These are phyloP conservation scores for Flexamia atlantica DNA, from an alignment of 2,888 invertebrate species.

Conservation along the genomic window DNA sequence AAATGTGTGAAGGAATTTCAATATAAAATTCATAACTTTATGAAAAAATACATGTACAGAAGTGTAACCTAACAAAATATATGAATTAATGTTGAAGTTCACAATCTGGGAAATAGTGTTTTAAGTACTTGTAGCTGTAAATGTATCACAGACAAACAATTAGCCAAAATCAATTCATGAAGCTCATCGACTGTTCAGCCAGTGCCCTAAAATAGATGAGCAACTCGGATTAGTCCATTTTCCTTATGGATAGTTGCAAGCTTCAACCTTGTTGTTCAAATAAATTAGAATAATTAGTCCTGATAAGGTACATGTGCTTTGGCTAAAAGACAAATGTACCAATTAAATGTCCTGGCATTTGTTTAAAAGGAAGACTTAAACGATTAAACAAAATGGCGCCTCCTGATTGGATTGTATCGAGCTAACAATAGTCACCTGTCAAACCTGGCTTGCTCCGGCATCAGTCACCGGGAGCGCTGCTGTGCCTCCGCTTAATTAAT, in stretches of 20 bases:
- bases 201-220: slow-evolving; percentile 28
- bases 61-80: too few species aligned
- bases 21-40: too few species aligned
- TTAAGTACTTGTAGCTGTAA: too few species aligned
- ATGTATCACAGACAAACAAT: neutral
- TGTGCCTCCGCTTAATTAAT: slow-evolving; percentile 23
- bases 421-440: slow-evolving; percentile 42
- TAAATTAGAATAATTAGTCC: neutral
- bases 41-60: too few species aligned
- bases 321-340: neutral
- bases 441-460: neutral
- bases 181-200: neutral
- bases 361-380: neutral
- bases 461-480: slow-evolving; percentile 19
- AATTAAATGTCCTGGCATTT: neutral
- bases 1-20: too few species aligned
- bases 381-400: slow-evolving; percentile 25
- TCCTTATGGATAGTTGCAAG: neutral
- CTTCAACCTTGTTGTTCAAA: neutral
- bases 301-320: neutral
- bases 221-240: slow-evolving; percentile 4
- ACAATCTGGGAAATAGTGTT: too few species aligned
- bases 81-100: too few species aligned
- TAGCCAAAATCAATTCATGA: neutral
- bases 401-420: neutral